Evolutionary conservation across 2,888 invertebrate species (phyloP).

Genomic region (Lissocephala sabroskyi): DNA sequence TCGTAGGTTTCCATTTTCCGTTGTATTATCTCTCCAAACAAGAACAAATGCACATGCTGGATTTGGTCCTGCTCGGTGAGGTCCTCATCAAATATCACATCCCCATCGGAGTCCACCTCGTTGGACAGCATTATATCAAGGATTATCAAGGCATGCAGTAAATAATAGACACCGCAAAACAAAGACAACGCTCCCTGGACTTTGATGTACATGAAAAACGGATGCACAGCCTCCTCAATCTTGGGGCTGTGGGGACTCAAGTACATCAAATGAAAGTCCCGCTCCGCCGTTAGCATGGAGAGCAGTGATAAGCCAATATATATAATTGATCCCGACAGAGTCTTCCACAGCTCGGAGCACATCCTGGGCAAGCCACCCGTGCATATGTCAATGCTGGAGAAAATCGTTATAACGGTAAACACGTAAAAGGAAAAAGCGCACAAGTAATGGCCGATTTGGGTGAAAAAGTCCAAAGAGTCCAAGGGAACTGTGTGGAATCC

Average conservation of each 20-base stretch:
- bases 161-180: conserved; percentile 15
- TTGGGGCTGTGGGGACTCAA: neutral
- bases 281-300: conserved; percentile 25
- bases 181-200: conserved; percentile 20
- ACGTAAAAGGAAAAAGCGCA: conserved; percentile 12
- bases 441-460: neutral
- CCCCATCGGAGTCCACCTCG: conserved; percentile 1
- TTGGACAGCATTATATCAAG: conserved; percentile 33
- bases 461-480: accelerated
- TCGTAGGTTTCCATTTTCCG: neutral
- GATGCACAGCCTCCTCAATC: conserved; percentile 23
- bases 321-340: conserved; percentile 6
- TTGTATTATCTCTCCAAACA: neutral
- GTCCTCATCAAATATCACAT: neutral
- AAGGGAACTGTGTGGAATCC: conserved; percentile 14
- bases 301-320: conserved; percentile 25
- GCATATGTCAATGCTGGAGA: conserved; percentile 34
- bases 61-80: neutral
- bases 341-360: conserved; percentile 21
- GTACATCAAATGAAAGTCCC: conserved; percentile 18
- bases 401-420: conserved; percentile 22
- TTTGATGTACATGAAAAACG: conserved; percentile 21
- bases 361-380: conserved; percentile 12
- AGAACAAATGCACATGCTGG: neutral
- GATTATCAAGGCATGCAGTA: conserved; percentile 32